Percentiles rank a stretch among this genome's conserved stretches.
Conservation (phyloP, 2,797 vertebrate genomes). For the Hipposideros larvatus region DNA sequence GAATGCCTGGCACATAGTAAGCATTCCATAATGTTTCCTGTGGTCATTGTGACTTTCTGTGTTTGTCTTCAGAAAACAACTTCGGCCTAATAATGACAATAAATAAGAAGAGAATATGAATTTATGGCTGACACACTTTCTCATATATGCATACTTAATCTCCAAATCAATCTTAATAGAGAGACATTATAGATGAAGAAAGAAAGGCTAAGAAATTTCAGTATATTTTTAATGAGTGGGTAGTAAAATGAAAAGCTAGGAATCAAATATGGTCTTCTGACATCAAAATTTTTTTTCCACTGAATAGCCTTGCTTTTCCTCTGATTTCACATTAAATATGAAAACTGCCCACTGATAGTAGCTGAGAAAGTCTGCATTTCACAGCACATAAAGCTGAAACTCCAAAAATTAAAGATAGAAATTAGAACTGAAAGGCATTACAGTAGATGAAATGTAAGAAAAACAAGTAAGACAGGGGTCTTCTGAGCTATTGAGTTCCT, state of each 20-base stretch:
- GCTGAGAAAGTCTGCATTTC: background rate
- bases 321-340: conserved; percentile 5
- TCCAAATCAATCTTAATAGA: background rate
- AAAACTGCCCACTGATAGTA: background rate
- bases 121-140: background rate
- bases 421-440: background rate
- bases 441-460: background rate
- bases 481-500: background rate
- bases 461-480: background rate
- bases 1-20: background rate
- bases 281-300: background rate
- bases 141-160: background rate
- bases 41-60: background rate
- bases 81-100: background rate
- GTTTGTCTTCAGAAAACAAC: background rate
- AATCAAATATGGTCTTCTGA: background rate
- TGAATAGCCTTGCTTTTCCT: conserved; percentile 17
- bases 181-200: conserved; percentile 62
- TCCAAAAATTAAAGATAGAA: background rate
- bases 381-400: background rate
- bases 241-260: background rate
- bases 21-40: background rate
- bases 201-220: conserved; percentile 50
- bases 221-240: background rate
- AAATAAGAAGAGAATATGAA: conserved; percentile 10